phyloP scores from a whole-genome alignment of 2,888 invertebrate genomes.

The Ormyrus rosae region DNA sequence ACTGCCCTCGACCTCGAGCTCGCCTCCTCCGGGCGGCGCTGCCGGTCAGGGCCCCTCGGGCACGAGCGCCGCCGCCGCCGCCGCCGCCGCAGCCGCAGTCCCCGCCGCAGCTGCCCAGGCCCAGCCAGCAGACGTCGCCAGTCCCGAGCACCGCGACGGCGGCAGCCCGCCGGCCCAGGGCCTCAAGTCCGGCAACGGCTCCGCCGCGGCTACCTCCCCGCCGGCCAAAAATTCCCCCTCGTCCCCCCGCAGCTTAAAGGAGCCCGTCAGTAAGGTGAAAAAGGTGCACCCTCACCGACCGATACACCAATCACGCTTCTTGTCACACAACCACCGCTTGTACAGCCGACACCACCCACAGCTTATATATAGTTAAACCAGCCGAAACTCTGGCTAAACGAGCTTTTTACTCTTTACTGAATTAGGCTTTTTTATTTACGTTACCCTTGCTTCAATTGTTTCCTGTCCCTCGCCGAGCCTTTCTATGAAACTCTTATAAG shows the following conservation, averaged over 20 bases:
- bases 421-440: too few species aligned
- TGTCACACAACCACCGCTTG: too few species aligned
- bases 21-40: constrained; percentile 69
- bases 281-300: constrained; percentile 70
- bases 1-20: constrained; percentile 65
- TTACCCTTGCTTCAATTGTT: too few species aligned
- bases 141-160: constrained; percentile 1
- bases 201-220: constrained; percentile 1
- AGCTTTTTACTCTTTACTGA: too few species aligned
- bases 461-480: too few species aligned
- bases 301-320: constrained; percentile 7
- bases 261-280: constrained; percentile 75
- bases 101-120: background rate
- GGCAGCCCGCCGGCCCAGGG: constrained; percentile 2
- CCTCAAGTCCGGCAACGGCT: background rate
- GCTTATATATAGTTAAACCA: too few species aligned
- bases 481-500: too few species aligned
- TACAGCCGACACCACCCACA: too few species aligned
- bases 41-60: constrained; percentile 61
- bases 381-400: too few species aligned
- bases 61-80: too few species aligned
- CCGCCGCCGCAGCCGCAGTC: too few species aligned
- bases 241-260: constrained; percentile 75
- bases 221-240: constrained; percentile 74
- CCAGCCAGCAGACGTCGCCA: background rate